Conservation (phyloP, 2,888 invertebrate genomes). For the Trichopria drosophilae region DNA sequence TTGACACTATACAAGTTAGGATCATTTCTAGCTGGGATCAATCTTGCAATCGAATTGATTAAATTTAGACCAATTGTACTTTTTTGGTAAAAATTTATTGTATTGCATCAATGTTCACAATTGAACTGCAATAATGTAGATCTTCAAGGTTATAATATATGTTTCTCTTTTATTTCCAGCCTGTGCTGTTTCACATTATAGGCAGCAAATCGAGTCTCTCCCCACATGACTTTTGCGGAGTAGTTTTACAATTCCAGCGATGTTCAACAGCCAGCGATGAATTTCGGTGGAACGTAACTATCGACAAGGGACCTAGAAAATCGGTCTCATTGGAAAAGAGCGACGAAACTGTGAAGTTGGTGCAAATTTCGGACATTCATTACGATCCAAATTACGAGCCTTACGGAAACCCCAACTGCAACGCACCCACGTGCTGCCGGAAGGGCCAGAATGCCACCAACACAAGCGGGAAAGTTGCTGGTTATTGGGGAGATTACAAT, state of each 20-base stretch:
- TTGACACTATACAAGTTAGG: too few relatives aligned
- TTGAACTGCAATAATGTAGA: too few relatives aligned
- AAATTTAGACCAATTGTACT: too few relatives aligned
- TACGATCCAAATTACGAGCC: slow-evolving; percentile 74
- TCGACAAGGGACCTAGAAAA: slow-evolving; percentile 33
- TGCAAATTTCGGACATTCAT: slow-evolving; percentile 79
- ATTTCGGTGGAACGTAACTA: slow-evolving; percentile 61
- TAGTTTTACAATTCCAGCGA: slow-evolving; percentile 61
- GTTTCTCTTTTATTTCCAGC: too few relatives aligned
- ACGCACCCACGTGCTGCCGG: slow-evolving; percentile 79
- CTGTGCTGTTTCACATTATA: slow-evolving; percentile 67
- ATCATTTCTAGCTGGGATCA: too few relatives aligned
- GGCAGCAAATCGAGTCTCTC: slow-evolving; percentile 61
- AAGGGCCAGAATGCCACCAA: slow-evolving; percentile 61
- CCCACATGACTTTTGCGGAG: slow-evolving; percentile 63
- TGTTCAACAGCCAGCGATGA: slow-evolving; percentile 58
- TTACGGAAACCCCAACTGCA: slow-evolving; percentile 71
- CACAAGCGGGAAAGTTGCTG: slow-evolving; percentile 61
- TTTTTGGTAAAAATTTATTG: too few relatives aligned
- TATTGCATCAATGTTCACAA: too few relatives aligned
- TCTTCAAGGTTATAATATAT: slow-evolving; percentile 9
- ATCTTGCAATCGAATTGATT: too few relatives aligned
- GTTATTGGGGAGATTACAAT: slow-evolving; percentile 80
- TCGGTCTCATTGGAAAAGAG: slow-evolving; percentile 19
- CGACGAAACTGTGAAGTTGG: slow-evolving; percentile 59